Evolutionary conservation across 2,113 vertebrate species (phyloP), one percentile per base, ranked within the genome.

Genomic region (Forbesichthys agassizii): DNA sequence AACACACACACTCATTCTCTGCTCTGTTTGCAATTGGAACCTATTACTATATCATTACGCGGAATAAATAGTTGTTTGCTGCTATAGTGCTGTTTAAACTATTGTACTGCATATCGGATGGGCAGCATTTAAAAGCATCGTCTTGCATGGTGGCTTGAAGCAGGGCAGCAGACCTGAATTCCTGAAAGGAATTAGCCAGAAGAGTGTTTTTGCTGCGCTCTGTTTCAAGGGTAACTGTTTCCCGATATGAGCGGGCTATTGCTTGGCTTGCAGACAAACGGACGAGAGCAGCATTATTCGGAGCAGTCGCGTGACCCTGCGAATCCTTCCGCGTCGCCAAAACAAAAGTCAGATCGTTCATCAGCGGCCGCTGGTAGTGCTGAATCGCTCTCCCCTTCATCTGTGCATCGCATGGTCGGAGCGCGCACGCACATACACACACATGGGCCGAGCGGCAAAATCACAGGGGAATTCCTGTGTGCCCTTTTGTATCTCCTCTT

Each of bases 261-360:
- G 90, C 91, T 91, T 87, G 79, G 85, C 72, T 87, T 91, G 91
- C 90, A 90, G 79, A 84, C 90, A 88, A 90, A 91, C 66, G 77
- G 90, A 88, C 89, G 18, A 91, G 86, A 87, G 86, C 88, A 92
- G 90, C 90, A 91, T 88, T 92, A 91, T 91, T 87, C 80, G n/a
- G 83, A 88, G 88, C 87, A 86, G 85, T 53, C 54, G 82, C 73
- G 81, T 77, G 88, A 90, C 88, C 89, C 85, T 83, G 84, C 79
- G 73, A 85, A 88, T 90, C 88, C 89, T 72, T 90, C 82, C 74
- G 80, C 87, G 89, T 88, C 90, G 89, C 90, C 89, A 91, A 88
- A 92, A 92, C 89, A 91, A 91, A 92, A 92, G 90, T 91, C 85
- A 74, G 88, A 87, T 88, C 91, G 79, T 93, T 93, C 88, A 93